Percentiles rank a stretch among this genome's conserved stretches.
These are phyloP conservation scores for Drosophila saltans DNA, from an alignment of 1,140 invertebrate species.

Conservation along the genomic window DNA sequence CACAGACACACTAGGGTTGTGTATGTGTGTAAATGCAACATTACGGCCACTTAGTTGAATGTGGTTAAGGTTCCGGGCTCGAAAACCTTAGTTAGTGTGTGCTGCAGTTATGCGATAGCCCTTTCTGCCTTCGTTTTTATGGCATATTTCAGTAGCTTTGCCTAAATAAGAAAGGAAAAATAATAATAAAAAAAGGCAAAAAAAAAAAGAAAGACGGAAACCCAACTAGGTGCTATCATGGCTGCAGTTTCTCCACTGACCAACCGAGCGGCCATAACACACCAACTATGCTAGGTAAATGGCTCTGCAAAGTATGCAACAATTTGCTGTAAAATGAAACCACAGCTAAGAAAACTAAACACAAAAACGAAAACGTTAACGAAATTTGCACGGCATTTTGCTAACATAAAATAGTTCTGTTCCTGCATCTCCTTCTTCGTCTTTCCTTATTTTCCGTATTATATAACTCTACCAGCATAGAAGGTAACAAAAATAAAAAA, in stretches of 20 bases:
- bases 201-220: neutral
- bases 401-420: slow-evolving; percentile 43
- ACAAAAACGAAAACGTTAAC: slow-evolving; percentile 21
- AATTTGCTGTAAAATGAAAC: slow-evolving; percentile 71
- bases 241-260: slow-evolving; percentile 10
- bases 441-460: slow-evolving; percentile 36
- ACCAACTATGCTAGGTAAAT: slow-evolving; percentile 14
- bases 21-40: slow-evolving; percentile 52
- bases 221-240: slow-evolving; percentile 1
- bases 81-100: slow-evolving; percentile 29
- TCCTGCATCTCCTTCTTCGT: slow-evolving; percentile 22
- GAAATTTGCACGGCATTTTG: slow-evolving; percentile 26
- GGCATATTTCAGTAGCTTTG: slow-evolving; percentile 73
- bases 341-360: slow-evolving; percentile 39
- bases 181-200: neutral
- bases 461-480: slow-evolving; percentile 22
- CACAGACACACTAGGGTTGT: neutral
- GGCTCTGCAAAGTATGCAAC: slow-evolving; percentile 62
- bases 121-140: slow-evolving; percentile 55
- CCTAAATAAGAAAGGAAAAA: slow-evolving; percentile 47
- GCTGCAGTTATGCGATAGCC: slow-evolving; percentile 76
- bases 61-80: slow-evolving; percentile 23
- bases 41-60: slow-evolving; percentile 64
- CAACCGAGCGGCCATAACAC: slow-evolving; percentile 60
- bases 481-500: neutral